phyloP scores from a whole-genome alignment of 2,113 vertebrate genomes.

The Polypterus senegalus region DNA sequence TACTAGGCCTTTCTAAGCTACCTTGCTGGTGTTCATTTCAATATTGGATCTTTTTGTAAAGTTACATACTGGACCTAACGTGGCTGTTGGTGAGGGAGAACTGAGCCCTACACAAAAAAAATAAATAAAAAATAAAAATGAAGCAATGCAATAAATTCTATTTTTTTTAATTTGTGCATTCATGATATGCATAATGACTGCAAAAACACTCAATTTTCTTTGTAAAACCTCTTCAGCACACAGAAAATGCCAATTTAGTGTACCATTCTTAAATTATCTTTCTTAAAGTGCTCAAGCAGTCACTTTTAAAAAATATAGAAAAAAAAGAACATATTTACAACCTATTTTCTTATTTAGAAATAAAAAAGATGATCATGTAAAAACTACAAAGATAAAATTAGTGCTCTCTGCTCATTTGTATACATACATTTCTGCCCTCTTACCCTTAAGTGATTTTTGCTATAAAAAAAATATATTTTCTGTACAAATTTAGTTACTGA shows the following conservation, averaged over 20 bases:
- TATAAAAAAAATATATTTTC: constrained; percentile 39
- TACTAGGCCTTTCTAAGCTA: no score
- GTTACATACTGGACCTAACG: no score
- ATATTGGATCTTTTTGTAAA: no score
- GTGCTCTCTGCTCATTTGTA: constrained; percentile 84
- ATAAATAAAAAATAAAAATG: background rate
- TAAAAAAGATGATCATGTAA: constrained; percentile 55
- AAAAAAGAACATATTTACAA: constrained; percentile 82
- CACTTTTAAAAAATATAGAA: constrained; percentile 56
- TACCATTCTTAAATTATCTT: constrained; percentile 77
- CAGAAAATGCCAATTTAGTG: constrained; percentile 67
- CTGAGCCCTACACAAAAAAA: background rate
- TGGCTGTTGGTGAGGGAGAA: no score
- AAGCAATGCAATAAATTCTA: constrained; percentile 11
- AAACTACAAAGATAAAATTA: constrained; percentile 83
- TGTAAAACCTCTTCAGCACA: constrained; percentile 52
- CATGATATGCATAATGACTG: constrained; percentile 68
- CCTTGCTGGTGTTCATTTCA: no score
- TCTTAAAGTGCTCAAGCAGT: constrained; percentile 79
- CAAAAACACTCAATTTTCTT: constrained; percentile 53
- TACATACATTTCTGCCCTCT: constrained; percentile 49
- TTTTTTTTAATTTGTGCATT: constrained; percentile 81
- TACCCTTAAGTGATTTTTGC: constrained; percentile 51
- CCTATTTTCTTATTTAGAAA: constrained; percentile 70
- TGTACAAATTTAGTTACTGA: constrained; percentile 58